Percentiles rank a stretch among this genome's conserved stretches.
Conservation (phyloP, 2,888 invertebrate genomes). For the Drosophila rubida region DNA sequence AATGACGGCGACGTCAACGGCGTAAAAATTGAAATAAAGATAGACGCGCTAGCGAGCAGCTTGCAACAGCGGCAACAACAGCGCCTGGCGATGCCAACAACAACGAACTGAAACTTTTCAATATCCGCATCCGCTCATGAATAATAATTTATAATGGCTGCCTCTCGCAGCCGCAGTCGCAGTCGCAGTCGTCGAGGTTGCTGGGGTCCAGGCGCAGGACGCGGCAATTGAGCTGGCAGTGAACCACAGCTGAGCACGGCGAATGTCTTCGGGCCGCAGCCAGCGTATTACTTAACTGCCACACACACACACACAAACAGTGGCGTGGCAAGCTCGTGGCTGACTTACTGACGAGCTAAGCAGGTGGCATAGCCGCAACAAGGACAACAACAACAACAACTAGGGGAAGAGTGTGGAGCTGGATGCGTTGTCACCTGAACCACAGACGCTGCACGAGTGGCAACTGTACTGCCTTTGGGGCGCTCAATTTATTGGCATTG, state of each 20-base stretch:
- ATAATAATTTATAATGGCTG: slow-evolving; percentile 78
- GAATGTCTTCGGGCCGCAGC: slow-evolving; percentile 34
- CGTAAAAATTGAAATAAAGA: slow-evolving; percentile 72
- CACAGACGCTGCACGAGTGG: not conserved
- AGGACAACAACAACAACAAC: not conserved
- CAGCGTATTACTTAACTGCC: slow-evolving; percentile 51
- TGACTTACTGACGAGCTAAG: slow-evolving; percentile 31
- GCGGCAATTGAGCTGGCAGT: slow-evolving; percentile 36
- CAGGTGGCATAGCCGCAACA: slow-evolving; percentile 22
- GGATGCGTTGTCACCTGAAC: slow-evolving; percentile 5
- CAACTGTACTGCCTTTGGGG: slow-evolving; percentile 6
- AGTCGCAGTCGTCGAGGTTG: not conserved
- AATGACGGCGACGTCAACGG: slow-evolving; percentile 57
- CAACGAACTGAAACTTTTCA: slow-evolving; percentile 74
- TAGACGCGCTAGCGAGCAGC: slow-evolving; percentile 49
- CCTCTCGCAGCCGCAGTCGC: slow-evolving; percentile 25
- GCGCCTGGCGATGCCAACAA: slow-evolving; percentile 41
- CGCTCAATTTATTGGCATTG: not conserved
- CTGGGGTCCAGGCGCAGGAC: slow-evolving; percentile 8
- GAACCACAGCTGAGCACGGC: slow-evolving; percentile 30
- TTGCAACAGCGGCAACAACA: slow-evolving; percentile 1
- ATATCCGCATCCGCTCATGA: slow-evolving; percentile 79
- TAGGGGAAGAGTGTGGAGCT: too few relatives aligned
- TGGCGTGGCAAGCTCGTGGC: slow-evolving; percentile 12
- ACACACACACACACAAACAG: not conserved